Evolutionary conservation across 2,797 vertebrate species (phyloP).

Genomic region (Pelochelys cantorii): DNA sequence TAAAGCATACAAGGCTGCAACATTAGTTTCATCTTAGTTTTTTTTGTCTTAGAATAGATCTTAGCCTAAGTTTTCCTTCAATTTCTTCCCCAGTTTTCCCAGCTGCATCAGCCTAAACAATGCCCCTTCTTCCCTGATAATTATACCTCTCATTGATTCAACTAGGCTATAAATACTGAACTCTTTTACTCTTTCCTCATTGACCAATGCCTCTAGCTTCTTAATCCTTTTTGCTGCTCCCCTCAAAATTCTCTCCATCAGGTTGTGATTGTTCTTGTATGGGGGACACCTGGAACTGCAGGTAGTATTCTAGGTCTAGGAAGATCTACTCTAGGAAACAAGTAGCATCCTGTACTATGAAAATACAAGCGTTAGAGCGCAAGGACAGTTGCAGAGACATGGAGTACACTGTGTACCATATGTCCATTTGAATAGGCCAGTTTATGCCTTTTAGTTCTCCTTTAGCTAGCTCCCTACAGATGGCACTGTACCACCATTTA

Average conservation of each 20-base stretch:
- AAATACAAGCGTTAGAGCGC: neutral
- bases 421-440: neutral
- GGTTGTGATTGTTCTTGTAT: neutral
- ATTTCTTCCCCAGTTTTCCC: too few species aligned
- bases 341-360: neutral
- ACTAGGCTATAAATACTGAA: neutral
- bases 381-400: neutral
- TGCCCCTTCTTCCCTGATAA: too few species aligned
- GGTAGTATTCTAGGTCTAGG: neutral
- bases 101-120: too few species aligned
- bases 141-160: neutral
- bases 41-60: too few species aligned
- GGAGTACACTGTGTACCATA: neutral
- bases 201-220: neutral
- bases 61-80: too few species aligned
- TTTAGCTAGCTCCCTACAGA: slow-evolving; percentile 71
- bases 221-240: neutral
- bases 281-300: neutral
- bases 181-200: neutral
- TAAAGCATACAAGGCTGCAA: too few species aligned
- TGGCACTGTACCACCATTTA: slow-evolving; percentile 66
- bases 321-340: accelerated
- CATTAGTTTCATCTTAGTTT: too few species aligned
- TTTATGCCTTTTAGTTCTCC: slow-evolving; percentile 15
- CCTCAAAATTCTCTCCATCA: neutral